These are phyloP conservation scores for Archips crataeganus DNA, from an alignment of 2,888 invertebrate genomes.

Conservation along the genomic window DNA sequence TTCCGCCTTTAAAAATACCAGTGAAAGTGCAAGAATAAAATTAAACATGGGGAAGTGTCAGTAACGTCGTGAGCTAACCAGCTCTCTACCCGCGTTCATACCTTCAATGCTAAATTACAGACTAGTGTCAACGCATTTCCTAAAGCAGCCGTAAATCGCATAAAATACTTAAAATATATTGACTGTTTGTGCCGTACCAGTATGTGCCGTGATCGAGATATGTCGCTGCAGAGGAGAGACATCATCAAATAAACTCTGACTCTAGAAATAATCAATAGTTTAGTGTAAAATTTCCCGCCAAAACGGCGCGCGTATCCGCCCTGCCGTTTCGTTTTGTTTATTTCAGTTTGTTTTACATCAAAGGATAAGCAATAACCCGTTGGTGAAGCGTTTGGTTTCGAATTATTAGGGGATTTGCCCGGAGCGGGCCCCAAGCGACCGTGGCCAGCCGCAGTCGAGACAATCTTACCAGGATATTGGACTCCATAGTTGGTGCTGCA, in stretches of 20 bases:
- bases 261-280: constrained; percentile 54
- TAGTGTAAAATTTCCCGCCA: constrained; percentile 71
- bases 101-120: constrained; percentile 95
- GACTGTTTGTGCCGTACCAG: constrained; percentile 75
- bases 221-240: constrained; percentile 78
- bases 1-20: constrained; percentile 42
- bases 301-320: constrained; percentile 75
- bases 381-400: constrained; percentile 68
- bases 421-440: constrained; percentile 66
- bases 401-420: constrained; percentile 67
- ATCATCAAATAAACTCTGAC: constrained; percentile 75
- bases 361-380: constrained; percentile 80
- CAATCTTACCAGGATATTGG: constrained; percentile 83
- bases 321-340: constrained; percentile 82
- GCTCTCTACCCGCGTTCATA: constrained; percentile 69
- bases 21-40: constrained; percentile 29
- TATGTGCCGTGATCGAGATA: constrained; percentile 93
- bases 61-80: constrained; percentile 64
- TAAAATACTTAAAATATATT: constrained; percentile 45
- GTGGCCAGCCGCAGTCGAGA: constrained; percentile 81
- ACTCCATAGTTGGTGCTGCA: constrained; percentile 82
- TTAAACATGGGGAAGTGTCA: constrained; percentile 52
- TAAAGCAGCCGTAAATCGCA: constrained; percentile 95
- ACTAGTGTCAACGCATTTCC: constrained; percentile 96
- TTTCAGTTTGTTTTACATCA: constrained; percentile 83